Conservation (phyloP, 2,113 vertebrate species). For the Sapajus apella region DNA sequence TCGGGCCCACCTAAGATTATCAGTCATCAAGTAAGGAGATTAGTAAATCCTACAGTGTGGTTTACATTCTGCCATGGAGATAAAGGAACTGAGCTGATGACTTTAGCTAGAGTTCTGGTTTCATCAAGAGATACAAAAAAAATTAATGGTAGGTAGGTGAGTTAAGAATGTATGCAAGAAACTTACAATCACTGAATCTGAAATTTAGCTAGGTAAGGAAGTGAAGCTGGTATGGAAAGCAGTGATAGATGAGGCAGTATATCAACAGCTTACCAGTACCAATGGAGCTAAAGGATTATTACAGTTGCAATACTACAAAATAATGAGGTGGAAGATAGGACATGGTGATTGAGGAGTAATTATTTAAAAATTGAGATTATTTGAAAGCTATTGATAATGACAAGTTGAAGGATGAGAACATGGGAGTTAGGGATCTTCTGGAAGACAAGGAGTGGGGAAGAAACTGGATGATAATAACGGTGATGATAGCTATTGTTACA, state of each 20-base stretch:
- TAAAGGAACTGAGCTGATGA: neutral
- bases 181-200: neutral
- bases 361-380: neutral
- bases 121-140: neutral
- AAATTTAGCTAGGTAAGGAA: neutral
- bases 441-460: neutral
- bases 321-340: neutral
- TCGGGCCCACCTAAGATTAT: neutral
- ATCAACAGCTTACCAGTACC: fast-evolving
- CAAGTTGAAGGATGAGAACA: neutral
- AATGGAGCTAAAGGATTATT: neutral
- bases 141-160: neutral
- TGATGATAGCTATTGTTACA: neutral
- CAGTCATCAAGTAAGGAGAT: neutral
- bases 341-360: neutral
- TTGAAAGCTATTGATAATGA: neutral
- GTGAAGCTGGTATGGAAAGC: neutral
- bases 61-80: neutral
- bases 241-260: neutral
- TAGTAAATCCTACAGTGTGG: neutral
- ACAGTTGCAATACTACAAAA: neutral
- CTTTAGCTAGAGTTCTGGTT: neutral
- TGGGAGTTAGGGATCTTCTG: neutral
- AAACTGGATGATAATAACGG: neutral
- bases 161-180: neutral